Evolutionary conservation across 2,797 vertebrate species (phyloP), one percentile per base, ranked within the genome.

Genomic region (Bradypodion ventrale): DNA sequence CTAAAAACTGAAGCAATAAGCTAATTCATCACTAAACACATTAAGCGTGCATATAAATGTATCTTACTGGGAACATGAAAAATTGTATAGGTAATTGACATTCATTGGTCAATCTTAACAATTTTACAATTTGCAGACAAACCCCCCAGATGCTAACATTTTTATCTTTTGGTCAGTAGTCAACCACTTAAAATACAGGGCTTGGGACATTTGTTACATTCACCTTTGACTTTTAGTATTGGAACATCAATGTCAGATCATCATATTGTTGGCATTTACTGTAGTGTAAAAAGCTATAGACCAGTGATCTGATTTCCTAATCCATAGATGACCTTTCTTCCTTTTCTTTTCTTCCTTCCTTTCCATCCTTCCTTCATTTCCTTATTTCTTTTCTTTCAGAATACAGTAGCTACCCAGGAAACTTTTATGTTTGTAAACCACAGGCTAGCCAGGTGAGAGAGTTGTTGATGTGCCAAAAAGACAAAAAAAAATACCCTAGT

Each of bases 1-100:
- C 35, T 87, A 44, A 27, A 77, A 82, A 27, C 27, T 13, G 65
- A 63, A 77, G 74, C 73, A 63, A 72, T 77, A 77, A 76, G 56
- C 73, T 70, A 70, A 60, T 75, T 40, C 46, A 27, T 3, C 52
- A 23, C 12, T 78, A 72, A 73, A 60, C 40, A 46, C n/a, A 66
- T 52, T 13, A 49, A 19, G 5, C 44, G 68, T 40, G 23, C 8
- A 9, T 35, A 52, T 82, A n/a, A n/a, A 19, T 78, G 76, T 27
- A 13, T 52, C 10, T 75, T 46, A 46, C 37, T 44, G 65, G 69
- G 27, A 70, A 68, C 49, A n/a, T 37, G 42, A 75, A 59, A 59
- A 56, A 75, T n/a, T 19, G 59, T 46, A 65, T 6, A 49, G 59
- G 8, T 76, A 10, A 56, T 10, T 69, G 37, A 46, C 40, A 63